Base-by-base conservation (phyloP, 2,888 invertebrate genomes). In the Quadroppia sp. region DNA sequence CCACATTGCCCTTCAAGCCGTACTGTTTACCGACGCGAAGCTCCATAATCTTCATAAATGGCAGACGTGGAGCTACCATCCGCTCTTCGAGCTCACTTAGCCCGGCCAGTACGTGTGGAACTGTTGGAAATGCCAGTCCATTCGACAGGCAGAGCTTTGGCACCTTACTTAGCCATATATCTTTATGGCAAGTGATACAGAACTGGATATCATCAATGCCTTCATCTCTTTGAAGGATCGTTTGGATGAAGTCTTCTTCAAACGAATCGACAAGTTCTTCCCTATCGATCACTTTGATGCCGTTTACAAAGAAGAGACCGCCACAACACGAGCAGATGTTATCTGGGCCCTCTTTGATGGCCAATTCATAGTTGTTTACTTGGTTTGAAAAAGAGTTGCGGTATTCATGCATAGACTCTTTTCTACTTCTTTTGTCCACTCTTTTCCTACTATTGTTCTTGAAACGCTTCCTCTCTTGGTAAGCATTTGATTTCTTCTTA, bases 1-100 rank as follows among this genome's bases (percentile, higher is more conserved):
- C 79, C 25, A 82, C 78, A 72, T 77, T 77, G 15, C 53, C 45
- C 15, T 15, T 45, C 2, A 45, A 13, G 11, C 45, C 45, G 2
- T 13, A 45, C 45, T 45, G 45, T 15, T 15, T 45, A 17, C 15
- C 45, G 15, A 45, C 15, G 6, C 45, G 11, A 2, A 45, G 2
- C 15, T 9, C 11, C 15, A 7, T 7, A 45, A 82, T 80, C 77
- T 81, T 80, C 80, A 81, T 81, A 71, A 82, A 82, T 50, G 80
- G 79, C 42, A 82, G 76, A 42, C 79, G 78, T 15, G 80, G 80
- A 9, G 81, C 76, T 17, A 81, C 78, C 76, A 82, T 77, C 70
- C 82, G 74, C 77, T 82, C 81, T 79, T 82, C 81, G 6, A 81
- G 4, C 15, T 53, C 13, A n/a, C 2, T 20, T 2, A 53, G 53